These are phyloP conservation scores for Lytechinus pictus DNA, from an alignment of 35 echinoderm and acorn worm genomes.

Conservation along the genomic window DNA sequence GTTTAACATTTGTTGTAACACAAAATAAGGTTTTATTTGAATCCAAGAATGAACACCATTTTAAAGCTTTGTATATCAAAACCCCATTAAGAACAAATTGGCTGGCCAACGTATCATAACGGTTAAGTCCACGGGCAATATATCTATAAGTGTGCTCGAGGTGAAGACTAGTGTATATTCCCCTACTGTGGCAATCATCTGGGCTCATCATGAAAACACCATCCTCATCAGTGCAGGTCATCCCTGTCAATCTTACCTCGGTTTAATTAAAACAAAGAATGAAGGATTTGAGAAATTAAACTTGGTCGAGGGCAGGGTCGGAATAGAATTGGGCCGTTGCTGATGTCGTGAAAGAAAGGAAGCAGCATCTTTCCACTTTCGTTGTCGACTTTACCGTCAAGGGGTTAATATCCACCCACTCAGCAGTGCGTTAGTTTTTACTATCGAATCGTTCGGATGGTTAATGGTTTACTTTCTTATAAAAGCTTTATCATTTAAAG, in stretches of 20 bases:
- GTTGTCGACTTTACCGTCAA: background rate
- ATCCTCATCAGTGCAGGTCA: background rate
- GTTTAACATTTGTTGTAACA: too few relatives aligned
- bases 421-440: background rate
- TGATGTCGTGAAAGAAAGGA: background rate
- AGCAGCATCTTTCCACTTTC: background rate
- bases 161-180: background rate
- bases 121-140: too few relatives aligned
- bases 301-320: background rate
- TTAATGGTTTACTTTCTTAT: background rate
- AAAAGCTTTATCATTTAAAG: too few relatives aligned
- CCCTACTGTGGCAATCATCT: conserved; percentile 8
- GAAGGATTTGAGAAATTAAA: background rate
- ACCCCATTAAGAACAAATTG: too few relatives aligned
- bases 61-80: too few relatives aligned
- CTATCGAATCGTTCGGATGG: background rate
- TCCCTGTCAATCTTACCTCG: conserved; percentile 9
- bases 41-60: too few relatives aligned
- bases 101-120: too few relatives aligned
- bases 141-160: background rate
- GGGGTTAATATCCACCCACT: background rate
- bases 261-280: conserved; percentile 1
- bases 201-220: background rate
- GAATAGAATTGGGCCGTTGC: background rate
- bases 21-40: too few relatives aligned